phyloP scores from a whole-genome alignment of 2,113 vertebrate genomes.

The Phylloscopus trochiloides region DNA sequence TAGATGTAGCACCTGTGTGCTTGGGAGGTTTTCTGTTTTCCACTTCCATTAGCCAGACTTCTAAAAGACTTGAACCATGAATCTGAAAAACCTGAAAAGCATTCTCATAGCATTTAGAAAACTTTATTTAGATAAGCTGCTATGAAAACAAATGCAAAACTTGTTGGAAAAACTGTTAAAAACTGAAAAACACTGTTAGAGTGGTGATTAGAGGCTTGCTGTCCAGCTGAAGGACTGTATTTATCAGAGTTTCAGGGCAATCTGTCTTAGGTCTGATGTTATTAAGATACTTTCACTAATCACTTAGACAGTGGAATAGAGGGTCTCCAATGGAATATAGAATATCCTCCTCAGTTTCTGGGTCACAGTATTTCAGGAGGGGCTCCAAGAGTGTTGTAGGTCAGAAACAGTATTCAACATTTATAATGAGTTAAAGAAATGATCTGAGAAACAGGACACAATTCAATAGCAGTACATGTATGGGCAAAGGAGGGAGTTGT shows the following conservation, averaged over 20 bases:
- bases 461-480: background rate
- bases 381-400: background rate
- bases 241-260: background rate
- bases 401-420: background rate
- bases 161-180: background rate
- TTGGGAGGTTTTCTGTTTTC: background rate
- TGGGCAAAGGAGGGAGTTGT: background rate
- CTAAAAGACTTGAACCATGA: background rate
- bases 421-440: background rate
- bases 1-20: background rate
- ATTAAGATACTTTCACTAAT: background rate
- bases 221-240: background rate
- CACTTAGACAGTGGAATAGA: background rate
- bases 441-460: background rate
- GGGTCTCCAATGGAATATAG: background rate
- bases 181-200: background rate
- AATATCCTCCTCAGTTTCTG: background rate
- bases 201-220: background rate
- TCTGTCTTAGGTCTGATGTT: background rate
- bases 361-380: background rate
- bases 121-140: background rate
- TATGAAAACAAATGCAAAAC: background rate
- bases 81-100: background rate
- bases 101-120: background rate
- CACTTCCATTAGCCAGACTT: background rate